Base-by-base conservation (phyloP, 2,797 vertebrate genomes). In the Enteromius mattozi region DNA sequence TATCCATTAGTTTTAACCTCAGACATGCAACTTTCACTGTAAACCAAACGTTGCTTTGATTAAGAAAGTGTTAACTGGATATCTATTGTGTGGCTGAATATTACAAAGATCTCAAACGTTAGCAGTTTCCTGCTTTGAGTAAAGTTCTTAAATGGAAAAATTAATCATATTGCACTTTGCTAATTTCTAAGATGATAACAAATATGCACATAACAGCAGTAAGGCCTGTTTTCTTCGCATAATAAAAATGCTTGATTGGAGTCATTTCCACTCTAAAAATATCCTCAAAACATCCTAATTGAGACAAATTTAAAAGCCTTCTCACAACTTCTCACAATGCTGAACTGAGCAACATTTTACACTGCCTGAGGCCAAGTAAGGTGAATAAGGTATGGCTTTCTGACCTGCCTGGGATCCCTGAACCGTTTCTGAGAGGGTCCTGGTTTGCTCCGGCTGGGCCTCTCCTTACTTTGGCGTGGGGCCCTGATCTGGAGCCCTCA, bases 371-470 rank as follows among this genome's bases (percentile, higher is more conserved):
- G 4, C 2, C 35, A 68, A 49, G 17, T 66, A 35, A 45, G 33
- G 30, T 37, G 35, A 37, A n/a, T 1, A 24, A 42, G 27, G 14
- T 1, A 59, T 45, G 33, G 61, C 19, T 16, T 4, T 77, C 88
- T 85, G 33, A 97, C 96, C 96, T 96, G 88, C 96, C 94, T 80
- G 93, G 85, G 79, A 93, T 78, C 86, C 92, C 94, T 45, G 96
- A 95, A 75, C 95, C 95, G 42, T 97, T 96, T 91, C 95, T 96
- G 90, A 97, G 91, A 47, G 95, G 94, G 40, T 95, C 68, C 30
- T 78, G 76, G 30, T 30, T 61, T 47, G 54, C 94, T 90, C 86
- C 17, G 24, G n/a, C 24, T 4, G 75, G 37, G 13, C 80, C 69
- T 33, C 65, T 30, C n/a, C 83, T 86, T 69, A 42, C 78, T 86